Percentiles rank a stretch among this genome's conserved stretches.
These are phyloP conservation scores for Mizuhopecten yessoensis DNA, from an alignment of 1,140 invertebrate species.

Conservation along the genomic window DNA sequence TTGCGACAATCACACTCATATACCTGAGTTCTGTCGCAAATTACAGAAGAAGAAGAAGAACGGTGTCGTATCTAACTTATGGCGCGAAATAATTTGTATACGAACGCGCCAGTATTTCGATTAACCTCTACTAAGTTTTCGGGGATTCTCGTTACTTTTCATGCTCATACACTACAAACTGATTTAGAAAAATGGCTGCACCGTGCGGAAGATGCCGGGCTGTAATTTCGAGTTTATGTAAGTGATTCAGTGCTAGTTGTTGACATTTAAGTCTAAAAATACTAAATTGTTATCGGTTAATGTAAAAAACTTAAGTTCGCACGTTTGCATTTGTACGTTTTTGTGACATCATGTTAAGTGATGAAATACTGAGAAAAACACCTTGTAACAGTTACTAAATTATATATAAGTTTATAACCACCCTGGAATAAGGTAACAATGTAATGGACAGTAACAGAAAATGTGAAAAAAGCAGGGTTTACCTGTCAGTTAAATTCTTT, in stretches of 20 bases:
- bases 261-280: background rate
- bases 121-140: background rate
- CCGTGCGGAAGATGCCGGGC: background rate
- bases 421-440: too few relatives aligned
- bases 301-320: background rate
- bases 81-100: too few relatives aligned
- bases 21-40: too few relatives aligned
- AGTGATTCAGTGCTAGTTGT: background rate
- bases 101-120: slow-evolving; percentile 24
- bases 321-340: background rate
- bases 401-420: too few relatives aligned
- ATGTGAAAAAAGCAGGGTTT: too few relatives aligned
- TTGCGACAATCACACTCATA: too few relatives aligned
- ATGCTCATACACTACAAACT: background rate
- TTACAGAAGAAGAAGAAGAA: too few relatives aligned
- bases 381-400: too few relatives aligned
- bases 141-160: background rate
- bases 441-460: too few relatives aligned
- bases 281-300: background rate
- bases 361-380: too few relatives aligned
- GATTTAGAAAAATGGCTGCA: background rate
- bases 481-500: too few relatives aligned
- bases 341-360: background rate
- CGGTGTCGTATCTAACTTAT: too few relatives aligned
- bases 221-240: slow-evolving; percentile 18